phyloP scores from a whole-genome alignment of 2,113 vertebrate genomes.

The Alexandromys fortis region DNA sequence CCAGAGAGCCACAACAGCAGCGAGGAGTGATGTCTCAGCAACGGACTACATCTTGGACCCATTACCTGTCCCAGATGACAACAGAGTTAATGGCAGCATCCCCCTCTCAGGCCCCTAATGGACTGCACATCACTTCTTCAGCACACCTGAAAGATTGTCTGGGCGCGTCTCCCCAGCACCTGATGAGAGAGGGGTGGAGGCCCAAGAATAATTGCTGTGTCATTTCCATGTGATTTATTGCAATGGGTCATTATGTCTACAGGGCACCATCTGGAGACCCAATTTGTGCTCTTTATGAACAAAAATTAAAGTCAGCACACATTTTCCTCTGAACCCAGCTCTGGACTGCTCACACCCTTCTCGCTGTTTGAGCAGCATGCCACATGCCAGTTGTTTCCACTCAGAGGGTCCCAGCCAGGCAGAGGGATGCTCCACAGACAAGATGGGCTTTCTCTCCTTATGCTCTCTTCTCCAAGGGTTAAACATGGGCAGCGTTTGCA shows the following conservation, averaged over 20 bases:
- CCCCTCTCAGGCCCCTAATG: neutral
- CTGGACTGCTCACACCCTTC: slow-evolving; percentile 50
- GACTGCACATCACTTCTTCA: neutral
- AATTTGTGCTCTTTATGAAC: slow-evolving; percentile 45
- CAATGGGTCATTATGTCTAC: slow-evolving; percentile 69
- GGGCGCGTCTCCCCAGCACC: slow-evolving; percentile 46
- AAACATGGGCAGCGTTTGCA: neutral
- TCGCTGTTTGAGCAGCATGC: neutral
- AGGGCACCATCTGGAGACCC: slow-evolving; percentile 78
- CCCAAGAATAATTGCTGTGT: slow-evolving; percentile 66
- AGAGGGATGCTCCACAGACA: neutral
- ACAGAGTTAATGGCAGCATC: neutral
- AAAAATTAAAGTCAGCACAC: slow-evolving; percentile 65
- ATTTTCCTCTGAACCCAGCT: slow-evolving; percentile 63
- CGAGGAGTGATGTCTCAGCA: neutral
- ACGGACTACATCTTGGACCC: slow-evolving; percentile 69
- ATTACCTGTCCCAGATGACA: slow-evolving; percentile 63
- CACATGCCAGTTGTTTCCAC: neutral
- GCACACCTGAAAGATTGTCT: slow-evolving; percentile 69
- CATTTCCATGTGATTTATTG: slow-evolving; percentile 77
- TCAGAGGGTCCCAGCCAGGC: neutral
- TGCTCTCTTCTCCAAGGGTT: neutral
- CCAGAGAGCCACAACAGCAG: neutral
- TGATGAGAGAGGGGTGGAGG: slow-evolving; percentile 36
- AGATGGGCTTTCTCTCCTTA: neutral